These are phyloP conservation scores for Pyrgus malvae DNA, from an alignment of 2,888 invertebrate genomes.

Conservation along the genomic window DNA sequence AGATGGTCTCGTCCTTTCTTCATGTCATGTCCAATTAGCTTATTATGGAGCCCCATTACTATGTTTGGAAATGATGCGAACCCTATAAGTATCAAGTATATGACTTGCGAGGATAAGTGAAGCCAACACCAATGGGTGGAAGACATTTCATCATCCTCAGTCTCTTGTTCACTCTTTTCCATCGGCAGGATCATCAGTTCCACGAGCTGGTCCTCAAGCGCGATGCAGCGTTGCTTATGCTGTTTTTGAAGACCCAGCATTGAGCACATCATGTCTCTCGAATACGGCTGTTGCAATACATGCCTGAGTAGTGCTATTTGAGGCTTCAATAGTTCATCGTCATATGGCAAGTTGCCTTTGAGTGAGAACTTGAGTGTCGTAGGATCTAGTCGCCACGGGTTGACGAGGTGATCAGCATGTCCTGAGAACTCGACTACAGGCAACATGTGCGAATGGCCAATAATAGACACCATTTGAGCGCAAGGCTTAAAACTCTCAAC, in stretches of 20 bases:
- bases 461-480: conserved; percentile 97
- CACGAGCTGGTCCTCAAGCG: conserved; percentile 95
- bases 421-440: conserved; percentile 97
- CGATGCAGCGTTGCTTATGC: conserved; percentile 92
- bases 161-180: conserved; percentile 91
- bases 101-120: conserved; percentile 95
- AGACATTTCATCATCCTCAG: conserved; percentile 82
- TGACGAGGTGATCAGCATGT: conserved; percentile 93
- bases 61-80: conserved; percentile 97
- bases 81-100: conserved; percentile 96
- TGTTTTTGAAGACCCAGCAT: conserved; percentile 97
- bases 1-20: conserved; percentile 96
- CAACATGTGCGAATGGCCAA: conserved; percentile 93
- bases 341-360: conserved; percentile 91
- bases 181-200: conserved; percentile 95
- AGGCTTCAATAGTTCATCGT: conserved; percentile 92
- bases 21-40: conserved; percentile 89
- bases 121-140: conserved; percentile 94
- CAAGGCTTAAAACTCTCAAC: conserved; percentile 96
- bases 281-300: conserved; percentile 96
- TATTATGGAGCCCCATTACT: conserved; percentile 93
- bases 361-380: conserved; percentile 85
- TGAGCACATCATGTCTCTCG: conserved; percentile 96
- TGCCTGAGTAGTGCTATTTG: conserved; percentile 94
- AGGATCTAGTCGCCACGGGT: conserved; percentile 96